phyloP scores from a whole-genome alignment of 64 coral and sea anemone genomes.

The Catalaphyllia jardinei region DNA sequence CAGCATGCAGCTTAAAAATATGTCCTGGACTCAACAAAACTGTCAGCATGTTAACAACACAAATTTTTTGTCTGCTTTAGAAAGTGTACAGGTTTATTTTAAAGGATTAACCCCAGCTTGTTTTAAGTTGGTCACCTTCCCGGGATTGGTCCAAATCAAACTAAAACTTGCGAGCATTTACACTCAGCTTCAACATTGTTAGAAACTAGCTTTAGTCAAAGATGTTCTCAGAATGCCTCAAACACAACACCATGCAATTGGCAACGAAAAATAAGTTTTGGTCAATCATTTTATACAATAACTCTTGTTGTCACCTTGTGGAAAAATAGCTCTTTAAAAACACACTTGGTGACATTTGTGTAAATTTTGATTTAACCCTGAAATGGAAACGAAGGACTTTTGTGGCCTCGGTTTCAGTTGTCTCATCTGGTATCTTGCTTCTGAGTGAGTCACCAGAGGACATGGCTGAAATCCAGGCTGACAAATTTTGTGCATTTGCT shows the following conservation, averaged over 20 bases:
- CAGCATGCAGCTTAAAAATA: no score
- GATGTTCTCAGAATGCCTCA: background rate
- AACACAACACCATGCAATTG: background rate
- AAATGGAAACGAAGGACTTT: background rate
- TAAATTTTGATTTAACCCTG: background rate
- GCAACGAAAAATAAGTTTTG: background rate
- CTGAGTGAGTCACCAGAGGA: no score
- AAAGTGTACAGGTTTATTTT: background rate
- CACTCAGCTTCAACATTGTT: background rate
- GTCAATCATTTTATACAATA: background rate
- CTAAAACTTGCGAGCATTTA: background rate
- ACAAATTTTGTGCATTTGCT: no score
- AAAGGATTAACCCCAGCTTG: no score
- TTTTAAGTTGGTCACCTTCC: no score
- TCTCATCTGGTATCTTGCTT: background rate
- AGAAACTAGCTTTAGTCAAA: background rate
- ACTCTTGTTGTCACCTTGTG: no score
- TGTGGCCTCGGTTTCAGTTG: background rate
- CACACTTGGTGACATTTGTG: background rate
- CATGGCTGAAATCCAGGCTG: no score
- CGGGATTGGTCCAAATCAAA: background rate
- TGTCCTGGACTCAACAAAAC: background rate
- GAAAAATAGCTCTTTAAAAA: no score
- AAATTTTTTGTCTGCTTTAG: background rate
- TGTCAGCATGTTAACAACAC: background rate